phyloP scores from a whole-genome alignment of 2,888 invertebrate species.

The Parnassius orleans region DNA sequence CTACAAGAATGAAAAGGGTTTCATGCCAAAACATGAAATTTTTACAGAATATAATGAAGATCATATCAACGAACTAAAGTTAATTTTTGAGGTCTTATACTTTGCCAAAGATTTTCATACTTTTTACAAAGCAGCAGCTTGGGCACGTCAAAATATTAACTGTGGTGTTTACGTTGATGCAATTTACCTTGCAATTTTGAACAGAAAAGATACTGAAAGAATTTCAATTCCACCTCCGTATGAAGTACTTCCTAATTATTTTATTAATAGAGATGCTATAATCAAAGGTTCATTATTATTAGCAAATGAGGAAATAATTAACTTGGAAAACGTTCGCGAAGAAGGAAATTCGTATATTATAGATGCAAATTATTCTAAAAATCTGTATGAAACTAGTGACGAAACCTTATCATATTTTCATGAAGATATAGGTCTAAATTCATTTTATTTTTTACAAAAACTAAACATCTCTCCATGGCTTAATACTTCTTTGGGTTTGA shows the following conservation, averaged over 20 bases:
- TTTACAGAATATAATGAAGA: constrained; percentile 60
- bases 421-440: constrained; percentile 86
- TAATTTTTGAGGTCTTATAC: constrained; percentile 72
- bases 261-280: constrained; percentile 82
- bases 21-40: constrained; percentile 61
- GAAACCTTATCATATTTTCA: constrained; percentile 85
- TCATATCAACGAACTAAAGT: constrained; percentile 56
- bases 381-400: constrained; percentile 61
- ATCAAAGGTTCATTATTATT: constrained; percentile 61
- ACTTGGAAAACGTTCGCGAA: constrained; percentile 48
- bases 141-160: constrained; percentile 82
- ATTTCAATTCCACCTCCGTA: constrained; percentile 84
- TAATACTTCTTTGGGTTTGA: constrained; percentile 41
- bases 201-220: constrained; percentile 80
- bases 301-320: constrained; percentile 47
- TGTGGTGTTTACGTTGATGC: constrained; percentile 83
- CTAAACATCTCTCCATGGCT: constrained; percentile 81
- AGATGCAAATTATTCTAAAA: constrained; percentile 63
- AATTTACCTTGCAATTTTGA: constrained; percentile 79
- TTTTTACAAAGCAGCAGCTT: constrained; percentile 80
- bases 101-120: constrained; percentile 80
- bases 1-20: constrained; percentile 46
- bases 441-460: constrained; percentile 81
- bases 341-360: constrained; percentile 65
- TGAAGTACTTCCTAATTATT: constrained; percentile 85